A percentile compares a stretch with the other conserved stretches of the same genome.
phyloP scores from a whole-genome alignment of 2,888 invertebrate genomes.

The Endotricha flammealis region DNA sequence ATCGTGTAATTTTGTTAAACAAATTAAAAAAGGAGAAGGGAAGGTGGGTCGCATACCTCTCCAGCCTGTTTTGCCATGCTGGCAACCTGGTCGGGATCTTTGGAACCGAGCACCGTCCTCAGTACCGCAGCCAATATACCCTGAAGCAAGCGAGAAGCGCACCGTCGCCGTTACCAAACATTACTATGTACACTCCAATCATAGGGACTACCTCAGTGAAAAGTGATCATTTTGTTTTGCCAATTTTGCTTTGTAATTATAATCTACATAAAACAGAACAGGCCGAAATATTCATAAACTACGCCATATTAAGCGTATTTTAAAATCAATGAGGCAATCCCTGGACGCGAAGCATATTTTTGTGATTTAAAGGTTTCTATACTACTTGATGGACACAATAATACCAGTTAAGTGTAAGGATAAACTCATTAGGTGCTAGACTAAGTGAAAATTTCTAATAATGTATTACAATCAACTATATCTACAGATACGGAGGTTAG shows the following conservation, averaged over 20 bases:
- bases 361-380: conserved; percentile 50
- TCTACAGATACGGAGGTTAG: conserved; percentile 67
- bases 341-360: conserved; percentile 46
- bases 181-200: conserved; percentile 67
- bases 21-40: conserved; percentile 45
- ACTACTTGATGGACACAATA: conserved; percentile 40
- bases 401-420: conserved; percentile 58
- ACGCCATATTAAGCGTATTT: too few relatives aligned
- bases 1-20: conserved; percentile 4
- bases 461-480: conserved; percentile 40
- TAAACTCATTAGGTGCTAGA: conserved; percentile 59
- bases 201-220: conserved; percentile 54
- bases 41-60: conserved; percentile 87
- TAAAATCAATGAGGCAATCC: conserved; percentile 44
- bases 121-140: conserved; percentile 95
- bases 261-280: too few relatives aligned
- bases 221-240: conserved; percentile 3
- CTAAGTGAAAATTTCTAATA: conserved; percentile 44
- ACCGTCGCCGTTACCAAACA: conserved; percentile 74
- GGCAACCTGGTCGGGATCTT: conserved; percentile 94
- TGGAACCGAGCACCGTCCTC: conserved; percentile 92
- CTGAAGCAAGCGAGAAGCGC: conserved; percentile 84
- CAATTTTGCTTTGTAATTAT: too few relatives aligned
- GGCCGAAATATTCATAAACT: too few relatives aligned
- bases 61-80: conserved; percentile 96